phyloP scores from a whole-genome alignment of 2,888 invertebrate genomes.

The Drosophila planitibia region DNA sequence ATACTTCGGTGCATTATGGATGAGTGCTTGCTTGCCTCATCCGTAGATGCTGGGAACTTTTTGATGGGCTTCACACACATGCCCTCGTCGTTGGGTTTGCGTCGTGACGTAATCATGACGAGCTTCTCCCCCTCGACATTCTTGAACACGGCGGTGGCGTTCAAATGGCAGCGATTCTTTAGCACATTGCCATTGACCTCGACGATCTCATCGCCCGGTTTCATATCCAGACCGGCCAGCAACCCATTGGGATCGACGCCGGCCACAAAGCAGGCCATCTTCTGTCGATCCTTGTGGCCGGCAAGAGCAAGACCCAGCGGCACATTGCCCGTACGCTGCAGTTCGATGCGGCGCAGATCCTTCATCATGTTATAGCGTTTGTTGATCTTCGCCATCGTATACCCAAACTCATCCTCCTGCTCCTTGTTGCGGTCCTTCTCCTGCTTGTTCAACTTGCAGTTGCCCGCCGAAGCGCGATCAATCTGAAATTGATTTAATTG shows the following conservation, averaged over 20 bases:
- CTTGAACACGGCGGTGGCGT: slow-evolving; percentile 98
- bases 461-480: slow-evolving; percentile 94
- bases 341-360: slow-evolving; percentile 88
- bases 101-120: slow-evolving; percentile 89
- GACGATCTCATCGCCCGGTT: slow-evolving; percentile 97
- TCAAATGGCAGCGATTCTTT: slow-evolving; percentile 97
- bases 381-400: slow-evolving; percentile 96
- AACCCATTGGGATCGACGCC: slow-evolving; percentile 96
- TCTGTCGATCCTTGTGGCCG: slow-evolving; percentile 96
- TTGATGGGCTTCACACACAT: slow-evolving; percentile 95
- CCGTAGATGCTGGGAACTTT: slow-evolving; percentile 93
- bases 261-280: slow-evolving; percentile 98
- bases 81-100: slow-evolving; percentile 86
- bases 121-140: slow-evolving; percentile 92
- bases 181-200: slow-evolving; percentile 98
- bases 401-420: slow-evolving; percentile 96
- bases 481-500: slow-evolving; percentile 87
- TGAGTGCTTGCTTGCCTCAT: slow-evolving; percentile 88
- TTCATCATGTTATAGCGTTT: slow-evolving; percentile 95
- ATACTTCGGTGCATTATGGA: background rate
- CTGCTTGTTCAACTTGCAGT: slow-evolving; percentile 91
- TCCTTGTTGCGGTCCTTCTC: slow-evolving; percentile 93
- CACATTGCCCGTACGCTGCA: slow-evolving; percentile 91
- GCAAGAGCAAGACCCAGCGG: slow-evolving; percentile 96
- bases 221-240: slow-evolving; percentile 90